phyloP scores from a whole-genome alignment of 2,113 vertebrate species.

The Pseudorasbora parva region DNA sequence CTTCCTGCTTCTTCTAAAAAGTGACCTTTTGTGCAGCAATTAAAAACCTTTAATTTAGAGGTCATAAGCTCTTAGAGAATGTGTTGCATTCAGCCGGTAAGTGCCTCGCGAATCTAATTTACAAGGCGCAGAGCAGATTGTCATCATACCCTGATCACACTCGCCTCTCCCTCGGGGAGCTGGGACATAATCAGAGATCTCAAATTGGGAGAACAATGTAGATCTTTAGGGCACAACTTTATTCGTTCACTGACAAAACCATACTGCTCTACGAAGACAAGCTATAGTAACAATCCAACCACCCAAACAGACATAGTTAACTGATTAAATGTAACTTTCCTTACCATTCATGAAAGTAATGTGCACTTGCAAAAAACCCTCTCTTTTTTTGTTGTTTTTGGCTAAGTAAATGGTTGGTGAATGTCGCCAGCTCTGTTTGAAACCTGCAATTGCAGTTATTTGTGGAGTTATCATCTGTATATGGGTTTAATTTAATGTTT shows the following conservation, averaged over 20 bases:
- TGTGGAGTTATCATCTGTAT: too few relatives aligned
- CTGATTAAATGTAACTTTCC: background rate
- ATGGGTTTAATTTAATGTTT: too few relatives aligned
- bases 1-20: background rate
- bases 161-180: background rate
- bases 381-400: too few relatives aligned
- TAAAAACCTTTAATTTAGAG: slow-evolving; percentile 68
- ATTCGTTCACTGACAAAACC: background rate
- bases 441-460: too few relatives aligned
- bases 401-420: too few relatives aligned
- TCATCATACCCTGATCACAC: background rate
- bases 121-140: background rate
- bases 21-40: slow-evolving; percentile 24
- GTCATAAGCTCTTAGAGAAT: slow-evolving; percentile 68
- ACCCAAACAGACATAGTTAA: background rate
- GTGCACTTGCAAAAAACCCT: too few relatives aligned
- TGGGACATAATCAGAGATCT: background rate
- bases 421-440: too few relatives aligned
- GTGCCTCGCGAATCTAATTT: slow-evolving; percentile 64
- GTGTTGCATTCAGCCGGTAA: slow-evolving; percentile 65
- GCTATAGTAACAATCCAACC: background rate
- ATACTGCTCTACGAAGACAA: background rate
- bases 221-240: background rate
- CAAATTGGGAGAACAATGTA: background rate
- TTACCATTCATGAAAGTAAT: background rate